Evolutionary conservation across 1,140 invertebrate genomes (phyloP), one percentile per base, ranked within the genome.

Genomic region (Yoshiicerus persimilis): DNA sequence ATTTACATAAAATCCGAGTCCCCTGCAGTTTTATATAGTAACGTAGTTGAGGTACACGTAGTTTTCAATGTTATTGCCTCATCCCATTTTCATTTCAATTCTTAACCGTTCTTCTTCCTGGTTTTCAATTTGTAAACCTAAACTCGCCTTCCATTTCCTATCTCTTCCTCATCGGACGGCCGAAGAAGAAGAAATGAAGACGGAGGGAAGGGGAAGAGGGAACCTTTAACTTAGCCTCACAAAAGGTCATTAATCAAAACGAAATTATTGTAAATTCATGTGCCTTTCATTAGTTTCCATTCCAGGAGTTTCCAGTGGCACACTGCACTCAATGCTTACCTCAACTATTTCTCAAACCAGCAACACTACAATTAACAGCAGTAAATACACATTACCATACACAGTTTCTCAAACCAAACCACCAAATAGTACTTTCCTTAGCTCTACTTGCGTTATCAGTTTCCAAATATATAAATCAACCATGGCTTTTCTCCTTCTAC

Each of bases 201-300:
- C n/a, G 77, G 32, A 23, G 32, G 66, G 13, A 70, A 16, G 66
- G 66, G 25, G 16, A 70, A 70, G 6, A 1, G 13, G 27, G 30
- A 20, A 13, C 75, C 23, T 77, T 32, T 77, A 62, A 32, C 8
- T 64, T 62, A 16, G 64, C 56, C 27, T 27, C 27, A 25, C 16
- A 87, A 77, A 89, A 87, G 75, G 30, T 56, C 86, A 89, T 89
- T 89, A 84, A 86, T 87, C 85, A 87, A 86, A 66, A 87, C 86
- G n/a, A 89, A 89, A 89, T 89, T 89, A 89, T 83, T 56, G 80
- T 87, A 87, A 70, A 87, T 32, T 86, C 66, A 86, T 70, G 75
- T 87, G 36, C 20, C 25, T 77, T 87, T 87, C 86, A 87, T 80
- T 80, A 80, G 70, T 80, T 34, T 34, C 75, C 30, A 80, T 34